Conservation (phyloP, 2,888 invertebrate species). For the Baccha elongata region DNA sequence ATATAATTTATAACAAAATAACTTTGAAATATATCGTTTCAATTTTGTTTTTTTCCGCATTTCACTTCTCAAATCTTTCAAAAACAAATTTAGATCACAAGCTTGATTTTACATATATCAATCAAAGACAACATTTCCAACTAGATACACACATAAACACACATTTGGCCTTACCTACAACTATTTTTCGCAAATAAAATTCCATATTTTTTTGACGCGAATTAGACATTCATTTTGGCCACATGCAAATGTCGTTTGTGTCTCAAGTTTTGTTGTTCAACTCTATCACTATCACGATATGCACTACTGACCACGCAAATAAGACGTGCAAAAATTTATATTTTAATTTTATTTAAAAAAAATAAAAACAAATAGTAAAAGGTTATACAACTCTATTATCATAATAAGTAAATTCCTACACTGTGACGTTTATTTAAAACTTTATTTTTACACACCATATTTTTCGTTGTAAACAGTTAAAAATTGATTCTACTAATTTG, state of each 20-base stretch:
- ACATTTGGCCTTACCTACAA: constrained; percentile 44
- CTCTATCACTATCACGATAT: constrained; percentile 48
- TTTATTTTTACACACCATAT: constrained; percentile 3
- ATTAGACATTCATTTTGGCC: constrained; percentile 67
- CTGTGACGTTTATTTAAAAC: constrained; percentile 2
- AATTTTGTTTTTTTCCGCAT: constrained; percentile 6
- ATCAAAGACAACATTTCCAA: constrained; percentile 34
- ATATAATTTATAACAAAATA: neutral
- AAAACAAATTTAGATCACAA: constrained; percentile 40
- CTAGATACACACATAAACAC: constrained; percentile 19
- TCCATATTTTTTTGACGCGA: constrained; percentile 55
- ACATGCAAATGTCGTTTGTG: constrained; percentile 36
- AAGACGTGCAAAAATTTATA: constrained; percentile 64
- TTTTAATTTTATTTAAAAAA: neutral
- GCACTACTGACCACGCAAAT: constrained; percentile 54
- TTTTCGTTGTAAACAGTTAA: constrained; percentile 12
- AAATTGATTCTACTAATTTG: constrained; percentile 8
- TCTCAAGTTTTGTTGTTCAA: constrained; percentile 46
- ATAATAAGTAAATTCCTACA: too few relatives aligned
- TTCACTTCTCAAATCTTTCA: constrained; percentile 15
- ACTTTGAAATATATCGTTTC: neutral
- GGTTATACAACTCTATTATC: constrained; percentile 55
- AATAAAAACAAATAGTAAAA: constrained; percentile 13
- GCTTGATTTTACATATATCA: constrained; percentile 44
- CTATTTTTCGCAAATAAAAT: constrained; percentile 53